phyloP scores from a whole-genome alignment of 2,888 invertebrate species.

The Apodemia mormo region DNA sequence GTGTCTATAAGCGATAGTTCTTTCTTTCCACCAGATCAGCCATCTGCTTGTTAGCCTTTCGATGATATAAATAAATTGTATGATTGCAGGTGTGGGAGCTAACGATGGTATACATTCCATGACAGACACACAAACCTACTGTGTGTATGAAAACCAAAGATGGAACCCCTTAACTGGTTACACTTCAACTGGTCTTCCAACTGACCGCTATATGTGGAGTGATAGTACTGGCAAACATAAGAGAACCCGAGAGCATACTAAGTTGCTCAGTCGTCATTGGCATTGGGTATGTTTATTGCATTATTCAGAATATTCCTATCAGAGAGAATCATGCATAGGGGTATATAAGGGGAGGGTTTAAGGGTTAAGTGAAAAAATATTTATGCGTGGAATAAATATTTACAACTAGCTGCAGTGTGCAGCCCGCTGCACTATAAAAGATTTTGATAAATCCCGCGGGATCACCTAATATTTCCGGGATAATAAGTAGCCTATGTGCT shows the following conservation, averaged over 20 bases:
- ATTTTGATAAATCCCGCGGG: no score
- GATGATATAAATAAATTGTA: neutral
- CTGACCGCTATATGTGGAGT: constrained; percentile 95
- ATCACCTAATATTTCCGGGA: no score
- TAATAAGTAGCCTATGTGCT: no score
- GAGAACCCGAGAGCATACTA: constrained; percentile 92
- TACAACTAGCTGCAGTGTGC: no score
- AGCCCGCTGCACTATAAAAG: no score
- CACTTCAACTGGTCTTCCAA: constrained; percentile 91
- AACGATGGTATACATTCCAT: constrained; percentile 84
- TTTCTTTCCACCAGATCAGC: no score
- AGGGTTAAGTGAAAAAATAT: no score
- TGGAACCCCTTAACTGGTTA: constrained; percentile 97
- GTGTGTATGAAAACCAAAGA: constrained; percentile 96
- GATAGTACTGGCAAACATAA: constrained; percentile 92
- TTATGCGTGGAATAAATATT: no score
- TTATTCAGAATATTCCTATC: neutral
- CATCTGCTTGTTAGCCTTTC: no score
- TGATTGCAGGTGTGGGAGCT: constrained; percentile 58
- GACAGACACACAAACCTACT: constrained; percentile 92
- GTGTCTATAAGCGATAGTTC: no score
- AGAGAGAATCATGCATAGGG: neutral
- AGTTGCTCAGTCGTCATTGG: constrained; percentile 92
- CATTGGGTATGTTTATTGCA: constrained; percentile 85
- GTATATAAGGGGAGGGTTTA: no score